Base-by-base conservation (phyloP, 2,797 vertebrate species). In the Valencia hispanica region DNA sequence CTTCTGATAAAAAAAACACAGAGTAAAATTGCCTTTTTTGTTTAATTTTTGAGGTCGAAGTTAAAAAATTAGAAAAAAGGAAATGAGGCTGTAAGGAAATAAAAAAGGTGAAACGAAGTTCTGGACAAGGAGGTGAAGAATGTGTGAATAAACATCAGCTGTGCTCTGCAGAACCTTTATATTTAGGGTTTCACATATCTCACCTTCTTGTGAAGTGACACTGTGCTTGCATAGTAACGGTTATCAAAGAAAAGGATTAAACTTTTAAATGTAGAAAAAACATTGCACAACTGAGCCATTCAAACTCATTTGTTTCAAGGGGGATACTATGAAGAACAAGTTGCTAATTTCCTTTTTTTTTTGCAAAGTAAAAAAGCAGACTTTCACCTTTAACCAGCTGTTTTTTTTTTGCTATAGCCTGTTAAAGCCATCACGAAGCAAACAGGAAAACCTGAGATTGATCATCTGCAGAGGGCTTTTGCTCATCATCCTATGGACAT, bases 221-320 rank as follows among this genome's bases (percentile, higher is more conserved):
- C 84, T 82, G 73, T 70, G 74, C 76, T 86, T 79, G 27, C 74
- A 15, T 27, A n/a, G 6, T 78, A 80, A 91, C 82, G 89, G 91
- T 70, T 75, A 78, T 81, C 73, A 81, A 85, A 85, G 76, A 85
- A 84, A n/a, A 17, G 68, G 81, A 93, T 93, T 88, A 86, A 92
- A 90, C 75, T 73, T 84, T 85, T 70, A 77, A 85, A 86, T 82
- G 68, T 48, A 18, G 50, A 78, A 87, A 83, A 84, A 77, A 10
- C 77, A 75, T 80, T 59, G 78, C 72, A 80, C 86, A 74, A 55
- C 72, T n/a, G 57, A 36, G 18, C 32, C 69, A 79, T 82, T 88
- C 74, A 76, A 30, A 73, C 30, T 17, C 63, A 73, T 87, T 88
- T 72, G 79, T 50, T 14, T 70, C 43, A 72, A 43, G 76, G 30